Conservation (phyloP, 2,797 vertebrate species). For the Telmatherina bonti region DNA sequence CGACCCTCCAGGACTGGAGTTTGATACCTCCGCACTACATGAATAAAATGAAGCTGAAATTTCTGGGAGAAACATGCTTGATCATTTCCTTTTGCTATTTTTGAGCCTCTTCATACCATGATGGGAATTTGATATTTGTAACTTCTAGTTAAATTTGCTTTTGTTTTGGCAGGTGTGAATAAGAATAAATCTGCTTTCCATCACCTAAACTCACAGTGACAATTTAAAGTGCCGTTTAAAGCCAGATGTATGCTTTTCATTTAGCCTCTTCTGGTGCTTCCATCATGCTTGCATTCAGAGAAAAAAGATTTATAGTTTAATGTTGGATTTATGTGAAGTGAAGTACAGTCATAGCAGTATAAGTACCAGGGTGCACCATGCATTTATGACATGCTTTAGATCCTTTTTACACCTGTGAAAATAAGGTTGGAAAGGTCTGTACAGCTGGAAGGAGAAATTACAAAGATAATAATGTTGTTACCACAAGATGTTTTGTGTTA, state of each 20-base stretch:
- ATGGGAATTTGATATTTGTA: background rate
- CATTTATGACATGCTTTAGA: slow-evolving; percentile 16
- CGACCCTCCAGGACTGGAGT: no score
- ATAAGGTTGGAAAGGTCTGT: background rate
- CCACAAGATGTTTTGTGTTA: no score
- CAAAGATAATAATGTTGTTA: background rate
- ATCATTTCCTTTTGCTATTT: background rate
- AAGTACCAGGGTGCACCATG: background rate
- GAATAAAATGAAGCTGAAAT: background rate
- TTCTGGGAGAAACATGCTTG: background rate
- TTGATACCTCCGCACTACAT: no score
- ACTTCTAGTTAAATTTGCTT: slow-evolving; percentile 2
- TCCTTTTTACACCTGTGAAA: background rate
- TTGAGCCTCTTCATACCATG: background rate
- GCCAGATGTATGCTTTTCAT: slow-evolving; percentile 31
- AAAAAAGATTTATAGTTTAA: slow-evolving; percentile 27
- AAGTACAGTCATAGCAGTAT: background rate
- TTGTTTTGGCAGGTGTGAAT: slow-evolving; percentile 34
- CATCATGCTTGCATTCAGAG: background rate
- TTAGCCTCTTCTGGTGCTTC: slow-evolving; percentile 20
- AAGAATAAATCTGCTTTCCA: slow-evolving; percentile 4
- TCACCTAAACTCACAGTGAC: background rate
- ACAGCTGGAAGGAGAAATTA: background rate
- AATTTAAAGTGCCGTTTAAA: slow-evolving; percentile 36
- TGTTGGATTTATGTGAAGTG: slow-evolving; percentile 10